Conservation (phyloP, 2,797 vertebrate species). For the Sitta carolinensis region DNA sequence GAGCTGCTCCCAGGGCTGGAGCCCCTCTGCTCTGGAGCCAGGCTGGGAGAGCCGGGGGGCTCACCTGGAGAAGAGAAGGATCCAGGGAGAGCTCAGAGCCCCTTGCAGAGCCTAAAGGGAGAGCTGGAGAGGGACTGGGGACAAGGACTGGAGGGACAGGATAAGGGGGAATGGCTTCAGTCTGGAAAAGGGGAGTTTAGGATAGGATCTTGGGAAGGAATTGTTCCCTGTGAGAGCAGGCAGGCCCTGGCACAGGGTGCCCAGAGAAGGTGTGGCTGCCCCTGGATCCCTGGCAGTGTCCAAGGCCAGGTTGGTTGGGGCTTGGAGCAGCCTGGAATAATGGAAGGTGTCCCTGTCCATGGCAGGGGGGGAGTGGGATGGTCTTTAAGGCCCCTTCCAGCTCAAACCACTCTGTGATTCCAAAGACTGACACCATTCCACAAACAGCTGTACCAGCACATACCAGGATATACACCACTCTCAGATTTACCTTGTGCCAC, state of each 20-base stretch:
- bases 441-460: background rate
- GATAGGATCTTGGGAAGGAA: background rate
- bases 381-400: background rate
- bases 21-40: background rate
- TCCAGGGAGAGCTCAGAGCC: background rate
- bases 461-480: background rate
- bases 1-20: rapidly evolving
- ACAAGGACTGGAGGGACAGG: background rate
- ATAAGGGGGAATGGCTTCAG: background rate
- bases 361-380: background rate
- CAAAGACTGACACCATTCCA: rapidly evolving
- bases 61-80: background rate
- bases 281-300: background rate
- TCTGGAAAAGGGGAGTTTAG: too few relatives aligned
- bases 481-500: background rate
- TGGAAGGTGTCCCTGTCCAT: background rate
- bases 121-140: background rate
- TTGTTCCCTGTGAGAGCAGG: rapidly evolving
- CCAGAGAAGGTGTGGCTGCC: background rate
- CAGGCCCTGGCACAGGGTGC: rapidly evolving
- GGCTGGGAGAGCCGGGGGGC: background rate
- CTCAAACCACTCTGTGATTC: background rate
- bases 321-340: rapidly evolving
- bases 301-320: rapidly evolving
- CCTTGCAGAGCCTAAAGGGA: background rate